Conservation (phyloP, 1,140 invertebrate species). For the Ephestia elutella region DNA sequence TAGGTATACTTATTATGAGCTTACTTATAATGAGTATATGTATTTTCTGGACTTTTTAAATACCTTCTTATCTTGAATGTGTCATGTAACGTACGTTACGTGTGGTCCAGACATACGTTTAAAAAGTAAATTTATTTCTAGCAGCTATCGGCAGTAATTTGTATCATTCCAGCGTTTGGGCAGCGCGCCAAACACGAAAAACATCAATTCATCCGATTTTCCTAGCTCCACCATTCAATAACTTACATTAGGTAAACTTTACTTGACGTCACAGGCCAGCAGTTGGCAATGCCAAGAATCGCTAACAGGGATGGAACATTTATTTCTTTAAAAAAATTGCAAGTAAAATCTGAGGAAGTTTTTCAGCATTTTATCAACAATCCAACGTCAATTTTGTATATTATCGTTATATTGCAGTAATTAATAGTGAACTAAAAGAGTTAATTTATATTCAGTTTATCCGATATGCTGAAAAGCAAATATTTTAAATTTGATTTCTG, state of each 20-base stretch:
- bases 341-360: background rate
- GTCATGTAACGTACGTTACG: too few relatives aligned
- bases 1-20: too few relatives aligned
- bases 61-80: too few relatives aligned
- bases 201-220: background rate
- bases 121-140: background rate
- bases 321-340: background rate
- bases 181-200: background rate
- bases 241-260: slow-evolving; percentile 1
- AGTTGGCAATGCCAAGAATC: background rate
- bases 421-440: background rate
- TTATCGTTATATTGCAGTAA: too few relatives aligned
- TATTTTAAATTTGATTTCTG: background rate
- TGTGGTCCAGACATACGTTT: too few relatives aligned
- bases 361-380: too few relatives aligned
- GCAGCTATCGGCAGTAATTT: background rate
- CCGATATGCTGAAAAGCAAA: background rate
- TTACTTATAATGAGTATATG: too few relatives aligned
- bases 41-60: too few relatives aligned
- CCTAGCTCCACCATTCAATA: background rate
- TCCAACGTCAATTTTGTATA: too few relatives aligned
- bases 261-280: background rate
- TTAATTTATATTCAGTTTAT: background rate
- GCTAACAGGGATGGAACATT: background rate
- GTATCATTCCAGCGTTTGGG: background rate